Evolutionary conservation across 2,888 invertebrate species (phyloP), one percentile per base, ranked within the genome.

Genomic region (Lordiphosa andalusiaca): DNA sequence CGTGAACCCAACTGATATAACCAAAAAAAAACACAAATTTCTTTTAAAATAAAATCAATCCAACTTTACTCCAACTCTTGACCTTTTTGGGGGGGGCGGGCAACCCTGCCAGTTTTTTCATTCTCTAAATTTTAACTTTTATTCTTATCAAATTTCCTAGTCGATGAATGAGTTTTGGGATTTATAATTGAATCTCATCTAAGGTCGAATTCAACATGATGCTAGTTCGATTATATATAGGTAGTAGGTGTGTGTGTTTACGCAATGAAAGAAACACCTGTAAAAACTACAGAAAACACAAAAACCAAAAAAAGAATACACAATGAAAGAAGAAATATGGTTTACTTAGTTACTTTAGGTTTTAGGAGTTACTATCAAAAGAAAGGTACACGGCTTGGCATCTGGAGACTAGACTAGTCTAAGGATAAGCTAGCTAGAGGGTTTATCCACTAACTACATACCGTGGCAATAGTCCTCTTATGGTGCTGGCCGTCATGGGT

Each of bases 381-480:
- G 40, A 10, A 30, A 30, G 30, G 10, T 30, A 9, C 30, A 10
- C 30, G 30, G 30, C 30, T 30, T 30, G 30, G 30, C 30, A 30
- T 30, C 30, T 30, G 30, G 30, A 40, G 13, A 19, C 50, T 60
- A 39, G n/a, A 6, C 58, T 59, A 59, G 23, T 44, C 39, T 62
- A 41, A 30, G 30, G n/a, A 5, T 40, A 46, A 61, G 37, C 23
- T 12, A 48, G 19, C 19, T 52, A 52, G 49, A 47, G 33, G 33
- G 23, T 1, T 19, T 23, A 12, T 6, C 37, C 13, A 10, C 9
- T 10, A 6, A n/a, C 38, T 54, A 63, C 53, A 69, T 90, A 92
- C 91, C 95, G 92, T 65, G 94, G 94, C 65, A 94, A 88, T 36
- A 95, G 89, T 35, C 94, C 94, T 69, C 94, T 90, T 52, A 94